Percentiles rank a stretch among this genome's conserved stretches.
Conservation (phyloP, 2,113 vertebrate species). For the Prietella phreatophila region DNA sequence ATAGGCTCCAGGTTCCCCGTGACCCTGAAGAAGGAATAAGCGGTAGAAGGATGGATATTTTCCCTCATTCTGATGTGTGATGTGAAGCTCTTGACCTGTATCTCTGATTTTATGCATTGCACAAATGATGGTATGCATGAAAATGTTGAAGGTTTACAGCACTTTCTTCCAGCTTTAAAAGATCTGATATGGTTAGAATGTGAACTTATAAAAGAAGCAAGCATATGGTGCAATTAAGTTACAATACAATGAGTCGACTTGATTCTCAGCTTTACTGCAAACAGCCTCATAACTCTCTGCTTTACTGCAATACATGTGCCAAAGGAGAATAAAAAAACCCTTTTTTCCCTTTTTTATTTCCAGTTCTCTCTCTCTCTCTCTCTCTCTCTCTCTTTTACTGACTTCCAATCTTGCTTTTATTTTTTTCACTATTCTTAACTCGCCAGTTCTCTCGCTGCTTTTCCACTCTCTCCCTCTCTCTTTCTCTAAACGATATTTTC, state of each 20-base stretch:
- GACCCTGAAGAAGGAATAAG: too few species aligned
- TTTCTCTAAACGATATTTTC: constrained; percentile 43
- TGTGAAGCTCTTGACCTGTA: neutral
- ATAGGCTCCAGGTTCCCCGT: too few species aligned
- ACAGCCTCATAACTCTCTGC: constrained; percentile 36
- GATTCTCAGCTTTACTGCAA: constrained; percentile 36
- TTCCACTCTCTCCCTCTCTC: constrained; percentile 28
- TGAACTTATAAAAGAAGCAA: constrained; percentile 39
- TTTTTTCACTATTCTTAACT: constrained; percentile 4
- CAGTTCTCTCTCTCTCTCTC: neutral
- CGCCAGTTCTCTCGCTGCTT: constrained; percentile 16
- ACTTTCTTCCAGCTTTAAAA: constrained; percentile 1
- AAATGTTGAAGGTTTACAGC: neutral
- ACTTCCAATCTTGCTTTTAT: constrained; percentile 2
- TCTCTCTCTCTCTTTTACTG: neutral
- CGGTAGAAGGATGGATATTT: too few species aligned
- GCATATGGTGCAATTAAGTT: constrained; percentile 34
- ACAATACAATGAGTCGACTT: constrained; percentile 40
- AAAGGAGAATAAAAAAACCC: neutral
- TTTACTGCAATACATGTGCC: constrained; percentile 13
- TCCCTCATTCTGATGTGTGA: neutral
- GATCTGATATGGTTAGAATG: constrained; percentile 37
- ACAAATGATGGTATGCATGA: neutral
- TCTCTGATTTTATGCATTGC: neutral
- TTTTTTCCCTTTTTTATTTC: neutral